Evolutionary conservation across 2,888 invertebrate genomes (phyloP).

Genomic region (Abrostola triplasia): DNA sequence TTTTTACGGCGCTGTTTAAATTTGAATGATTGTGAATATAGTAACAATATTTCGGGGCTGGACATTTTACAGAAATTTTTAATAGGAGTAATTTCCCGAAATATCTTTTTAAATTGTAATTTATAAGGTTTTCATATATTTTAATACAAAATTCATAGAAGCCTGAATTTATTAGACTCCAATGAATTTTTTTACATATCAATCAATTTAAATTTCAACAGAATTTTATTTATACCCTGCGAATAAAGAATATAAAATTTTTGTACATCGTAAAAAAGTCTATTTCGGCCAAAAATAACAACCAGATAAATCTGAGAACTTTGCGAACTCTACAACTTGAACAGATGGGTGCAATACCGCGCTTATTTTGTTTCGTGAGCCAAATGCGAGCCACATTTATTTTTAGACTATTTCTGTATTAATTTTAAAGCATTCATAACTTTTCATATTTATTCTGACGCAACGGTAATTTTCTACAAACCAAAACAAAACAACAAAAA

Average conservation of each 20-base stretch:
- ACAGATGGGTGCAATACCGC: slow-evolving; percentile 46
- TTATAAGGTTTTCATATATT: too few relatives aligned
- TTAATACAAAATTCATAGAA: too few relatives aligned
- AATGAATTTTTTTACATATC: too few relatives aligned
- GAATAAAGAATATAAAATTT: background rate
- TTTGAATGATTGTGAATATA: background rate
- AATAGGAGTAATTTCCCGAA: too few relatives aligned
- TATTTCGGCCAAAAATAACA: slow-evolving; percentile 12
- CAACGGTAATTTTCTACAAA: slow-evolving; percentile 22
- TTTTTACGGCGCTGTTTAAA: background rate
- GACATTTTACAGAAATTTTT: background rate
- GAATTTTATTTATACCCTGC: background rate
- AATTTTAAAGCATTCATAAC: slow-evolving; percentile 24
- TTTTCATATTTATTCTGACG: slow-evolving; percentile 36
- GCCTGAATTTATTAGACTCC: too few relatives aligned
- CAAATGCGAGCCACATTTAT: slow-evolving; percentile 42
- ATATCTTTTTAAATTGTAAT: too few relatives aligned
- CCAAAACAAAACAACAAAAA: slow-evolving; percentile 34
- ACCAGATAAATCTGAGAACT: slow-evolving; percentile 37
- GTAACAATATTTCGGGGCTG: too few relatives aligned
- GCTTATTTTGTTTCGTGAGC: slow-evolving; percentile 43
- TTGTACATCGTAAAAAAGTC: slow-evolving; percentile 15
- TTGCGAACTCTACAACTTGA: slow-evolving; percentile 43
- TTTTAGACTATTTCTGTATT: slow-evolving; percentile 40
- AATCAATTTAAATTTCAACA: too few relatives aligned